phyloP scores from a whole-genome alignment of 2,888 invertebrate species.

The Aleiodes alternator region DNA sequence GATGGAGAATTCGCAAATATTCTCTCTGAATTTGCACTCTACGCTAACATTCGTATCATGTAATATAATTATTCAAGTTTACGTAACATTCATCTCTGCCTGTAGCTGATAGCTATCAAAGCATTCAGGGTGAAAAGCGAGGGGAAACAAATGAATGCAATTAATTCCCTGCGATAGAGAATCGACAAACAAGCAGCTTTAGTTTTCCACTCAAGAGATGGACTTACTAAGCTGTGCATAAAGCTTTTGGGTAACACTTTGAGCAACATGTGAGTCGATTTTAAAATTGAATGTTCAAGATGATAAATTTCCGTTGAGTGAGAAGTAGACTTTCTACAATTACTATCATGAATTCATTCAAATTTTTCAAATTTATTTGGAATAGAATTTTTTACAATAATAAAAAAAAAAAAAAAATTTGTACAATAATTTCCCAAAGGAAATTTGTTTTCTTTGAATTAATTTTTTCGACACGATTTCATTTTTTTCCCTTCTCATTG shows the following conservation, averaged over 20 bases:
- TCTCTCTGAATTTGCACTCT: neutral
- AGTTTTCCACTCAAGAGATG: conserved; percentile 43
- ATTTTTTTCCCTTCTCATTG: neutral
- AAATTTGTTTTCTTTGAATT: conserved; percentile 4
- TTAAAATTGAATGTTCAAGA: conserved; percentile 33
- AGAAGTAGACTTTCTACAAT: conserved; percentile 1
- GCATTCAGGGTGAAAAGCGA: conserved; percentile 6
- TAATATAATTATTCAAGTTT: conserved; percentile 16
- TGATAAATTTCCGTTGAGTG: conserved; percentile 7
- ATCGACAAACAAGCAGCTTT: conserved; percentile 39
- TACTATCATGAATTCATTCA: conserved; percentile 2
- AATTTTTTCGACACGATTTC: neutral
- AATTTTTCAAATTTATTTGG: conserved; percentile 10
- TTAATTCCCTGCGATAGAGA: conserved; percentile 15
- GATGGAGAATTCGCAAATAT: neutral
- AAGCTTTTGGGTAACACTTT: conserved; percentile 30
- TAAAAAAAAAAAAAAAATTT: too few relatives aligned
- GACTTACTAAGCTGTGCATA: conserved; percentile 38
- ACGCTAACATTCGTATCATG: conserved; percentile 3
- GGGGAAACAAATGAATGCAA: neutral
- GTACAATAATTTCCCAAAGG: conserved; percentile 1
- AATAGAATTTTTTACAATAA: neutral
- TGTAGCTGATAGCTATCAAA: conserved; percentile 17
- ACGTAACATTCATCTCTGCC: conserved; percentile 6
- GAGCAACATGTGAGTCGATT: conserved; percentile 41